These are phyloP conservation scores for Melanophora roralis DNA, from an alignment of 2,888 invertebrate species.

Conservation along the genomic window DNA sequence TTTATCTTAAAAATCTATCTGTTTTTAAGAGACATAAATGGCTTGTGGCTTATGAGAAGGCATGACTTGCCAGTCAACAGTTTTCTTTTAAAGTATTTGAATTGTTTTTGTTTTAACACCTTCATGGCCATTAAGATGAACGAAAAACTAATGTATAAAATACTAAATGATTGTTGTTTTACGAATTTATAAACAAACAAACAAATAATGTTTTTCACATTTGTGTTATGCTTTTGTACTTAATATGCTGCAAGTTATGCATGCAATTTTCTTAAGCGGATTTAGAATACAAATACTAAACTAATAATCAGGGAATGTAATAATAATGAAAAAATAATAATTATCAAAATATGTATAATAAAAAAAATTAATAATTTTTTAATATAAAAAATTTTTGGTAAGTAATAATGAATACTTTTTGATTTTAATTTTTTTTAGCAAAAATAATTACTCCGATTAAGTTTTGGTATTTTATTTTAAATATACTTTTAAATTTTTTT, in stretches of 20 bases:
- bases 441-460: no score
- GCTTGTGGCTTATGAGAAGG: background rate
- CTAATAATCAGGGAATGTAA: background rate
- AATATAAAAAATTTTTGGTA: no score
- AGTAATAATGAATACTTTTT: no score
- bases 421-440: no score
- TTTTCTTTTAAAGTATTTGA: background rate
- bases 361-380: no score
- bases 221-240: constrained; percentile 10
- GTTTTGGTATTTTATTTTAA: no score
- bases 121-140: constrained; percentile 37
- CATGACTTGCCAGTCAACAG: constrained; percentile 21
- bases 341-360: background rate
- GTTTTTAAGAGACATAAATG: background rate
- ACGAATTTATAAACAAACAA: background rate
- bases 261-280: constrained; percentile 41
- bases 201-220: constrained; percentile 18
- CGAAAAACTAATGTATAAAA: background rate
- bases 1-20: constrained; percentile 20
- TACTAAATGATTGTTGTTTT: background rate
- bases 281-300: constrained; percentile 11
- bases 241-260: constrained; percentile 37
- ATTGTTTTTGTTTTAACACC: constrained; percentile 20
- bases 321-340: background rate
- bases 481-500: no score